These are phyloP conservation scores for Lysiphlebus fabarum DNA, from an alignment of 1,140 invertebrate genomes.

Conservation along the genomic window DNA sequence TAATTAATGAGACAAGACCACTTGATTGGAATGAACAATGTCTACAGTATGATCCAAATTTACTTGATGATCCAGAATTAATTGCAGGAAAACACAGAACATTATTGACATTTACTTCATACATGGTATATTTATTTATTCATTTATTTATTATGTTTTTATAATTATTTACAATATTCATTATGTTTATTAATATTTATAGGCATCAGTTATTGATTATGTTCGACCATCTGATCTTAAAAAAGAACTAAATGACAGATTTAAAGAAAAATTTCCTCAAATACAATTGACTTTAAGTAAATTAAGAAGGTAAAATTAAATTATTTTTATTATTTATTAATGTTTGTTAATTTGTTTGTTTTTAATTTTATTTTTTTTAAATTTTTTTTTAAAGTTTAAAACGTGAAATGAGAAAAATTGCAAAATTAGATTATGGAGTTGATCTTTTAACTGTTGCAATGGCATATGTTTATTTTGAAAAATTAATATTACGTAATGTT, in stretches of 20 bases:
- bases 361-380: too few relatives aligned
- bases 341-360: too few relatives aligned
- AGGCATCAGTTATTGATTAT: constrained; percentile 94
- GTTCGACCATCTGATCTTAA: constrained; percentile 94
- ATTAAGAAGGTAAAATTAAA: constrained; percentile 87
- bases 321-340: constrained; percentile 20
- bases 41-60: constrained; percentile 77
- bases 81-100: constrained; percentile 94
- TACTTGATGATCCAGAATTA: constrained; percentile 91
- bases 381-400: constrained; percentile 66
- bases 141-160: constrained; percentile 9
- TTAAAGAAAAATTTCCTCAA: constrained; percentile 90
- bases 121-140: constrained; percentile 64
- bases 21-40: constrained; percentile 54
- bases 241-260: constrained; percentile 97
- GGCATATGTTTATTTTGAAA: constrained; percentile 97
- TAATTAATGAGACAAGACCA: constrained; percentile 57
- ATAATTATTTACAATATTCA: neutral
- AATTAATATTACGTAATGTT: constrained; percentile 85
- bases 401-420: constrained; percentile 92
- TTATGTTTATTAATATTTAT: constrained; percentile 18
- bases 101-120: constrained; percentile 90
- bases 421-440: constrained; percentile 78
- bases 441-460: constrained; percentile 92
- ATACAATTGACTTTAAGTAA: constrained; percentile 96